phyloP scores from a whole-genome alignment of 2,797 vertebrate species.

The Aviceda cuculoides region DNA sequence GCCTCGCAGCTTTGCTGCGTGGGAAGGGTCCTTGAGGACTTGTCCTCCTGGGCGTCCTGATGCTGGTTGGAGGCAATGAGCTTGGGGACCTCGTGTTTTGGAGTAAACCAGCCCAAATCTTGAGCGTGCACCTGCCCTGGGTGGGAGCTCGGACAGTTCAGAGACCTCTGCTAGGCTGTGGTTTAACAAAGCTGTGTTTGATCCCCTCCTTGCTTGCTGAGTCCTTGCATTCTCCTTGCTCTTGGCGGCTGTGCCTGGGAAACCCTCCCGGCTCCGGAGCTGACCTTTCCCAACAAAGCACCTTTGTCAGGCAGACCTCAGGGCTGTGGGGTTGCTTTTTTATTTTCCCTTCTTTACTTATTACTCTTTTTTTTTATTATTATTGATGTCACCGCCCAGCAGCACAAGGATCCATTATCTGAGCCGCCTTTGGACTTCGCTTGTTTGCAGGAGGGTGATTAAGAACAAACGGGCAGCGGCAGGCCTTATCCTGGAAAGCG shows the following conservation, averaged over 20 bases:
- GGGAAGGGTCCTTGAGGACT: not conserved
- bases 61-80: not conserved
- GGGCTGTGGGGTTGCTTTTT: not conserved
- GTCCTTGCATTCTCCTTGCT: not conserved
- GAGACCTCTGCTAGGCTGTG: not conserved
- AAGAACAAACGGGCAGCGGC: not conserved
- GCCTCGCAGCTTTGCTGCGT: not conserved
- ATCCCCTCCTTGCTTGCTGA: not conserved
- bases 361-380: not conserved
- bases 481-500: not conserved
- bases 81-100: not conserved
- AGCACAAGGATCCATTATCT: not conserved
- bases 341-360: not conserved
- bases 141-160: not conserved
- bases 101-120: not conserved
- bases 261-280: not conserved
- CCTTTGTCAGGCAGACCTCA: not conserved
- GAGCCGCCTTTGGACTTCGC: not conserved
- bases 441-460: not conserved
- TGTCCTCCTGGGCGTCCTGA: fast-evolving
- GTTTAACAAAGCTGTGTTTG: not conserved
- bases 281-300: conserved; percentile 30
- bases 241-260: not conserved
- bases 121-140: not conserved
- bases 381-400: not conserved